phyloP scores from a whole-genome alignment of 2,113 vertebrate species.

The Motacilla alba region DNA sequence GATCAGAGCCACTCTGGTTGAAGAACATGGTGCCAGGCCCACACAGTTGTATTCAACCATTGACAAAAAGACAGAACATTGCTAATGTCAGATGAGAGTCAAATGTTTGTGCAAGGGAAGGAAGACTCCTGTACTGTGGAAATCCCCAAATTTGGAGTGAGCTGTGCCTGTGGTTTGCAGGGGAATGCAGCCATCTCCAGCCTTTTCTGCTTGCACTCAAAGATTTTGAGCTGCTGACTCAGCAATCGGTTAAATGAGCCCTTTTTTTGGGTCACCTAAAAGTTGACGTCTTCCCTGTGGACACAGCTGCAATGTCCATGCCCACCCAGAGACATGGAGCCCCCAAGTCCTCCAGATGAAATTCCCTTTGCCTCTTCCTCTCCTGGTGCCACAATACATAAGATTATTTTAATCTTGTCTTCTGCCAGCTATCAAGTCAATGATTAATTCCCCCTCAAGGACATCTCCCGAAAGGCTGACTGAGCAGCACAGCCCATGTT shows the following conservation, averaged over 20 bases:
- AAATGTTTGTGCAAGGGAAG: neutral
- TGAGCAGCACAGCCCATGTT: accelerated
- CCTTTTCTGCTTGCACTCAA: neutral
- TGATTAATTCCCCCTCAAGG: constrained; percentile 28
- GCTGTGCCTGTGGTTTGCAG: neutral
- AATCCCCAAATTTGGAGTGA: neutral
- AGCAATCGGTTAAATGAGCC: neutral
- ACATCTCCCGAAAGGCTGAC: neutral
- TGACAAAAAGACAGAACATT: neutral
- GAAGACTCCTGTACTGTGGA: neutral
- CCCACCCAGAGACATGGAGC: neutral
- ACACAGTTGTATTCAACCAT: neutral
- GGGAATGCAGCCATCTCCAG: neutral
- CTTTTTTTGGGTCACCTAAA: neutral
- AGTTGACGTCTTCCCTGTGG: neutral
- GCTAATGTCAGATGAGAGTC: neutral
- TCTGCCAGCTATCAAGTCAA: neutral
- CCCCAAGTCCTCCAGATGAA: neutral
- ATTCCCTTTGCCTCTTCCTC: neutral
- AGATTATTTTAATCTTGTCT: neutral
- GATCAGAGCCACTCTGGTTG: neutral
- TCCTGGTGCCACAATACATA: neutral
- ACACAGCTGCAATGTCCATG: accelerated
- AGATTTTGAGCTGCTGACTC: neutral
- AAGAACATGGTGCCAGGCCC: neutral